A percentile compares a stretch with the other conserved stretches of the same genome.
Conservation (phyloP, 2,797 vertebrate genomes). For the Propithecus perrieri region DNA sequence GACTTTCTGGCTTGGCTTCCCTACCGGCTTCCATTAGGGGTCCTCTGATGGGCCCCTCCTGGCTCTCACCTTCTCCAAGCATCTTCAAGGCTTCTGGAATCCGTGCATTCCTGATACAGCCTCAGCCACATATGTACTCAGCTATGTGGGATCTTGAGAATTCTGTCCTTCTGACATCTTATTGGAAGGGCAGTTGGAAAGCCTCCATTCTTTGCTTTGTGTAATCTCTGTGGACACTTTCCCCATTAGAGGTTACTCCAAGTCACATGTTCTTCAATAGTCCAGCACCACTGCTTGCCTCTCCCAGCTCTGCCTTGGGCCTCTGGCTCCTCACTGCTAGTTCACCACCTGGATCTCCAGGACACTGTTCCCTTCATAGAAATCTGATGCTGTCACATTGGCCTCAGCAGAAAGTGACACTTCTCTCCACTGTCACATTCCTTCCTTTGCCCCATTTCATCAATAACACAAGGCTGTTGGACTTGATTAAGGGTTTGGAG, state of each 20-base stretch:
- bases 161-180: neutral
- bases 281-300: neutral
- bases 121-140: neutral
- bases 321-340: neutral
- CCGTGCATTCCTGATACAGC: neutral
- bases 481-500: neutral
- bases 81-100: neutral
- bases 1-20: slow-evolving; percentile 12
- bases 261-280: neutral
- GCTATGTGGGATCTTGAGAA: neutral
- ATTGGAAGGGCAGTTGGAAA: neutral
- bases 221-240: neutral
- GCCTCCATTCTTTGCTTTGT: neutral
- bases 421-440: neutral
- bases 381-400: neutral
- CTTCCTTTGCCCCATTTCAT: neutral
- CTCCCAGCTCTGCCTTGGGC: neutral
- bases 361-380: neutral
- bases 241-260: neutral
- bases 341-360: neutral
- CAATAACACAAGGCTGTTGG: neutral
- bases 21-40: neutral
- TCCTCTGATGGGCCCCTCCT: neutral
- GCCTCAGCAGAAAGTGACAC: neutral
- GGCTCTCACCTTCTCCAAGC: neutral